Percentiles rank a stretch among this genome's conserved stretches.
Conservation (phyloP, 2,888 invertebrate genomes). For the Cephus pygmeus region DNA sequence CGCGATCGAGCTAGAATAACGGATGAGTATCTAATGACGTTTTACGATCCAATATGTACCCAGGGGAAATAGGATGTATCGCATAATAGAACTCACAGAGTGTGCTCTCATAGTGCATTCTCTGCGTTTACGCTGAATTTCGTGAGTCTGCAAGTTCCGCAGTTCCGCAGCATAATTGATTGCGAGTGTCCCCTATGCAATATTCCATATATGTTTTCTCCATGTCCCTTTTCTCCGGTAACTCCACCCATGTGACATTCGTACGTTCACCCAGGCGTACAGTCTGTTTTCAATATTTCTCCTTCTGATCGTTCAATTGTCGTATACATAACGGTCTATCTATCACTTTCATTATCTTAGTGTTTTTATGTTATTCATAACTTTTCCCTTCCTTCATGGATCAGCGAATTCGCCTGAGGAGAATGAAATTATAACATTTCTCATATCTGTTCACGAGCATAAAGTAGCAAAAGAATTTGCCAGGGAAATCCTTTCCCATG, state of each 20-base stretch:
- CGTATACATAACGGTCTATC: too few relatives aligned
- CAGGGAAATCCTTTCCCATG: background rate
- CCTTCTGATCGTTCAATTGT: too few relatives aligned
- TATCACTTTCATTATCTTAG: too few relatives aligned
- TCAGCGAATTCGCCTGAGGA: too few relatives aligned
- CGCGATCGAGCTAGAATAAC: slow-evolving; percentile 55
- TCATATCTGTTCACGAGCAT: background rate
- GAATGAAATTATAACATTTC: background rate
- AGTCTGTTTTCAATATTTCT: too few relatives aligned
- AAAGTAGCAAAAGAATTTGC: background rate
- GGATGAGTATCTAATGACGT: slow-evolving; percentile 58
- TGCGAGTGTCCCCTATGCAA: background rate
- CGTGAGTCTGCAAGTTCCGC: background rate
- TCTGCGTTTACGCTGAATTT: background rate
- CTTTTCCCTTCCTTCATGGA: too few relatives aligned
- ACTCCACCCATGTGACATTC: too few relatives aligned
- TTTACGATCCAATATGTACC: slow-evolving; percentile 52
- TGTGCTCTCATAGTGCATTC: background rate
- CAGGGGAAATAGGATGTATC: slow-evolving; percentile 36
- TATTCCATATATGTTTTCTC: background rate
- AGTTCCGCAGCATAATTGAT: background rate
- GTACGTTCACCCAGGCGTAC: too few relatives aligned
- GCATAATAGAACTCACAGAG: background rate
- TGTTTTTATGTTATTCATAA: too few relatives aligned
- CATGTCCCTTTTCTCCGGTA: background rate